Evolutionary conservation across 2,113 vertebrate genomes (phyloP).

Genomic region (Burhinus bistriatus): DNA sequence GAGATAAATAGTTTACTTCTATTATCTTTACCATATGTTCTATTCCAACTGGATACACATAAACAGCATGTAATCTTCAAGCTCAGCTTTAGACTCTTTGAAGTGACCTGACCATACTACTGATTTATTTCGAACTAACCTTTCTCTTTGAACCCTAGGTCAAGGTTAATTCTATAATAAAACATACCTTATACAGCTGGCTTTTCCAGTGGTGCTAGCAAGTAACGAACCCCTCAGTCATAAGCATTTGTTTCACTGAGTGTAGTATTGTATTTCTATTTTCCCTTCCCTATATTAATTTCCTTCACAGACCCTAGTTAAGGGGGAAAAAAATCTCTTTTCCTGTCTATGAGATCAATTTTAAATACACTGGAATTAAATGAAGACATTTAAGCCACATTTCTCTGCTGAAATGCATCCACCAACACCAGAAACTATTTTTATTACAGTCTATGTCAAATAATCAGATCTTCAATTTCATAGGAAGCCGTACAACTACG

Average conservation of each 20-base stretch:
- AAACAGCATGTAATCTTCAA: slow-evolving; percentile 72
- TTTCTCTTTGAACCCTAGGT: slow-evolving; percentile 79
- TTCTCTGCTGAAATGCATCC: slow-evolving; percentile 32
- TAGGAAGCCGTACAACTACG: background rate
- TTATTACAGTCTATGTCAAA: slow-evolving; percentile 33
- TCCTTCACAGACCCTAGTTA: slow-evolving; percentile 73
- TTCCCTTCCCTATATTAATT: slow-evolving; percentile 66
- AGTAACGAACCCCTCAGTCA: slow-evolving; percentile 21
- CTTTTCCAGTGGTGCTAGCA: slow-evolving; percentile 38
- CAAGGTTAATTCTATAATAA: slow-evolving; percentile 82
- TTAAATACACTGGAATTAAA: slow-evolving; percentile 73
- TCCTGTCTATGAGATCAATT: slow-evolving; percentile 74
- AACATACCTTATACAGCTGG: slow-evolving; percentile 71
- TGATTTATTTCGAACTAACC: slow-evolving; percentile 79
- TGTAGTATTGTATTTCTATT: slow-evolving; percentile 69
- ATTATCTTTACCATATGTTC: slow-evolving; percentile 68
- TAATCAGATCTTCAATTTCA: slow-evolving; percentile 25
- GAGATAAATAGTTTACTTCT: slow-evolving; percentile 60
- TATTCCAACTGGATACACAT: slow-evolving; percentile 67
- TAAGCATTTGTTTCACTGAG: slow-evolving; percentile 56
- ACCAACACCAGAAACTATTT: slow-evolving; percentile 39
- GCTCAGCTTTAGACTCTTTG: slow-evolving; percentile 68
- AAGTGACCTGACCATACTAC: slow-evolving; percentile 75
- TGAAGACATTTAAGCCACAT: slow-evolving; percentile 56
- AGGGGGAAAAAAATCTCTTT: slow-evolving; percentile 52